phyloP scores from a whole-genome alignment of 1,140 invertebrate genomes.

The Zaprionus gabonicus region DNA sequence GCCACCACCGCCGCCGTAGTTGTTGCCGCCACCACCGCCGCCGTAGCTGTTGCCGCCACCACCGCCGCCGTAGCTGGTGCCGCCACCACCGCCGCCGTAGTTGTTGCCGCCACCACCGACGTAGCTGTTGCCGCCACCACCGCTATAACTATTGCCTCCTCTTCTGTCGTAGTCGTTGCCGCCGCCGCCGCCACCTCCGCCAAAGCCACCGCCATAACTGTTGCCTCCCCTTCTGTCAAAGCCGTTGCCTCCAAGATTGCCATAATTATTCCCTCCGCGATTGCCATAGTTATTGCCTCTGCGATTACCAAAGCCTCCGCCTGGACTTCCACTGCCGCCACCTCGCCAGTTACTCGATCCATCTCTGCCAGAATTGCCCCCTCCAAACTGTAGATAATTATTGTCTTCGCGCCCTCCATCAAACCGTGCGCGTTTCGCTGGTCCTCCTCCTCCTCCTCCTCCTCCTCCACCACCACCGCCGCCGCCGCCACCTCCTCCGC shows the following conservation, averaged over 20 bases:
- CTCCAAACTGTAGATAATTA: slow-evolving; percentile 17
- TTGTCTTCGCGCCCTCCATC: slow-evolving; percentile 41
- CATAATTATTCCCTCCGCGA: neutral
- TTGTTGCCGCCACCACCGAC: neutral
- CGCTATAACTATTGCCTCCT: neutral
- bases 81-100: neutral
- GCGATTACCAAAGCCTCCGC: slow-evolving; percentile 18
- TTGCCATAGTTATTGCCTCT: slow-evolving; percentile 26
- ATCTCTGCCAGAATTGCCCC: slow-evolving; percentile 1
- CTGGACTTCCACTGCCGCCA: neutral
- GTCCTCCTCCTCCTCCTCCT: slow-evolving; percentile 37
- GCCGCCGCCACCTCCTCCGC: slow-evolving; percentile 3
- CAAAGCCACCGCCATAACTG: slow-evolving; percentile 1
- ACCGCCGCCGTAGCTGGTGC: neutral
- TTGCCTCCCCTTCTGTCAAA: neutral
- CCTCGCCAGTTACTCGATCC: slow-evolving; percentile 27
- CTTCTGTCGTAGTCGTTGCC: neutral
- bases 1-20: neutral
- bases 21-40: slow-evolving; percentile 2
- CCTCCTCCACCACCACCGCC: slow-evolving; percentile 19
- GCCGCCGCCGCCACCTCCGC: slow-evolving; percentile 7
- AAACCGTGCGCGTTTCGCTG: slow-evolving; percentile 54
- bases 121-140: neutral
- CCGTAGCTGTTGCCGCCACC: neutral
- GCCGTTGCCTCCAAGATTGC: neutral